Conservation (phyloP, 1,140 invertebrate genomes). For the Drosophila nigrodunni region DNA sequence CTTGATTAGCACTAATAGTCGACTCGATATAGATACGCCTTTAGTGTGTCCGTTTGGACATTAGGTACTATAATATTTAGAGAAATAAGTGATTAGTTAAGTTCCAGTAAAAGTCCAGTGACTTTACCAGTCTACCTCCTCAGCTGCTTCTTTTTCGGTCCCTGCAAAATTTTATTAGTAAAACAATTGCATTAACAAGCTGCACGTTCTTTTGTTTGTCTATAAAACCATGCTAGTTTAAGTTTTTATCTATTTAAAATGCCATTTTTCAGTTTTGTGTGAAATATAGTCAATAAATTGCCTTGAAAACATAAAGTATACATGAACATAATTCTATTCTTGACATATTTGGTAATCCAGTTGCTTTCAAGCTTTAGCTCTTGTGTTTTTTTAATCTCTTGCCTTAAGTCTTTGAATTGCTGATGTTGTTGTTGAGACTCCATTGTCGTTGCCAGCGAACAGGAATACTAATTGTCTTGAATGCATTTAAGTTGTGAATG, state of each 20-base stretch:
- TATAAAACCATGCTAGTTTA: constrained; percentile 5
- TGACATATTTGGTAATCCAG: background rate
- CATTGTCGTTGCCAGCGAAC: constrained; percentile 32
- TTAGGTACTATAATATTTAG: too few species aligned
- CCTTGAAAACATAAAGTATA: background rate
- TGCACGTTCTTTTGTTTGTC: constrained; percentile 3
- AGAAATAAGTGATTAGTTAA: too few species aligned
- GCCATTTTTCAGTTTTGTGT: constrained; percentile 13
- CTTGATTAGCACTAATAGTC: too few species aligned
- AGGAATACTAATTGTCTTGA: constrained; percentile 67
- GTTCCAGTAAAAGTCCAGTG: too few species aligned
- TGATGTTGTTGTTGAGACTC: constrained; percentile 24
- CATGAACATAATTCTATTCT: constrained; percentile 2
- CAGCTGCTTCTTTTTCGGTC: constrained; percentile 10
- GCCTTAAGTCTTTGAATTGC: constrained; percentile 11
- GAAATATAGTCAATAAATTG: constrained; percentile 12
- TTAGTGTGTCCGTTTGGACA: too few species aligned
- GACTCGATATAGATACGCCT: too few species aligned
- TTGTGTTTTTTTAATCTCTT: constrained; percentile 18
- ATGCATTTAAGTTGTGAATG: constrained; percentile 48
- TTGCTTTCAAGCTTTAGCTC: constrained; percentile 3
- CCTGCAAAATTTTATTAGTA: background rate
- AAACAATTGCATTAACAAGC: constrained; percentile 27
- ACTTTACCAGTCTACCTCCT: too few species aligned
- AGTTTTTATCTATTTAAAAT: constrained; percentile 15